Conservation (phyloP, 2,888 invertebrate genomes). For the Esperia sulphurella region DNA sequence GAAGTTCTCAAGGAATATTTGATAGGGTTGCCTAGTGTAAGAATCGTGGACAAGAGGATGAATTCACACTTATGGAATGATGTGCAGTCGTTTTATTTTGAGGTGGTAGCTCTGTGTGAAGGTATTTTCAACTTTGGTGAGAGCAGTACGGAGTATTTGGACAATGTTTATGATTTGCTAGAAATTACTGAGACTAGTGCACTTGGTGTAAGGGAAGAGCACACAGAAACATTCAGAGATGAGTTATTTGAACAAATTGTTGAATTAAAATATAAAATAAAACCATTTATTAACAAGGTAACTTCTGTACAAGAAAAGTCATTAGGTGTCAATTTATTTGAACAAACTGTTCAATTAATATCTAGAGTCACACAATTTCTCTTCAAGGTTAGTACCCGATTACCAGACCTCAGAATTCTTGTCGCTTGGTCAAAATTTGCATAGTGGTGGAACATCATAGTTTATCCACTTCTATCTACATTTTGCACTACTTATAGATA, state of each 20-base stretch:
- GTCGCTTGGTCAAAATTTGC: no score
- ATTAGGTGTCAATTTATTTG: no score
- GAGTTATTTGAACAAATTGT: slow-evolving; percentile 54
- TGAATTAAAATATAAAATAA: slow-evolving; percentile 32
- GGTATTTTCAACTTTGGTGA: slow-evolving; percentile 47
- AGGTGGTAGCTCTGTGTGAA: slow-evolving; percentile 47
- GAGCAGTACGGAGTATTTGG: slow-evolving; percentile 35
- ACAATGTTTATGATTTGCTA: slow-evolving; percentile 41
- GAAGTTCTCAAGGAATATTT: slow-evolving; percentile 48
- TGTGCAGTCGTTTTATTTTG: slow-evolving; percentile 49
- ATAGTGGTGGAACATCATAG: no score
- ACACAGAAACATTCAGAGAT: slow-evolving; percentile 63
- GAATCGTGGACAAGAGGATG: slow-evolving; percentile 55
- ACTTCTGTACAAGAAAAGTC: slow-evolving; percentile 12
- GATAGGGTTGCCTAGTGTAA: slow-evolving; percentile 44
- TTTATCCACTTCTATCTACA: no score
- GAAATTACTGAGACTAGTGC: slow-evolving; percentile 51
- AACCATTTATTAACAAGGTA: slow-evolving; percentile 38
- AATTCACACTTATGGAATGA: slow-evolving; percentile 68
- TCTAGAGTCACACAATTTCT: no score
- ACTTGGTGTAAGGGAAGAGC: slow-evolving; percentile 48
- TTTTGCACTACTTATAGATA: no score
- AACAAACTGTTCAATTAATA: no score
- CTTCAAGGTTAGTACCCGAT: no score
- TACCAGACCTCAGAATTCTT: neutral